Percentiles rank a stretch among this genome's conserved stretches.
phyloP scores from a whole-genome alignment of 2,888 invertebrate species.

The Tetropium fuscum region DNA sequence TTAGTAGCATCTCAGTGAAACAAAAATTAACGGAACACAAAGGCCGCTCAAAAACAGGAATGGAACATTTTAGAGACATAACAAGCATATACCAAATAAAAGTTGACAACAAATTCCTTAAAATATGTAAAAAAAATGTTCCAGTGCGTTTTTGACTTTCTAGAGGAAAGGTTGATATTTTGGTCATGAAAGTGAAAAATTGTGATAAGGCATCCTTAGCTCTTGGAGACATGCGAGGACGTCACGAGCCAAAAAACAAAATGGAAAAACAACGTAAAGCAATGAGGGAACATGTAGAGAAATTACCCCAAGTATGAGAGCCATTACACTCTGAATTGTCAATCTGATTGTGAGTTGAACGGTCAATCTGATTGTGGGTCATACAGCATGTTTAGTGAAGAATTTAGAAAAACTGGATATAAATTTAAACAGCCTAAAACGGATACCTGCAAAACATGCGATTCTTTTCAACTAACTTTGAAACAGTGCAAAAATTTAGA shows the following conservation, averaged over 20 bases:
- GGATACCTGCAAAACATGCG: constrained; percentile 36
- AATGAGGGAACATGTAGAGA: constrained; percentile 35
- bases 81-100: background rate
- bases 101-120: background rate
- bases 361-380: background rate
- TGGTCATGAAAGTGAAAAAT: background rate
- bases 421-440: constrained; percentile 32
- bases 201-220: background rate
- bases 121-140: constrained; percentile 14
- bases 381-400: constrained; percentile 13
- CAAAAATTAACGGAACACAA: background rate
- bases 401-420: constrained; percentile 33
- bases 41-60: background rate
- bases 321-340: constrained; percentile 19
- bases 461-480: constrained; percentile 5
- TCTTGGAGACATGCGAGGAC: constrained; percentile 29
- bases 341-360: background rate
- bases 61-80: background rate
- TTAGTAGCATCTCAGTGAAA: background rate
- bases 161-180: constrained; percentile 9
- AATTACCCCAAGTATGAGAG: constrained; percentile 32
- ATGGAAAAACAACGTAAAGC: constrained; percentile 29
- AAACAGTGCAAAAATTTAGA: background rate
- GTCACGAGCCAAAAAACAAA: constrained; percentile 35
- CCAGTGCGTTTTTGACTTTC: constrained; percentile 18